Conservation (phyloP, 2,797 vertebrate species). For the Thamnophis elegans region DNA sequence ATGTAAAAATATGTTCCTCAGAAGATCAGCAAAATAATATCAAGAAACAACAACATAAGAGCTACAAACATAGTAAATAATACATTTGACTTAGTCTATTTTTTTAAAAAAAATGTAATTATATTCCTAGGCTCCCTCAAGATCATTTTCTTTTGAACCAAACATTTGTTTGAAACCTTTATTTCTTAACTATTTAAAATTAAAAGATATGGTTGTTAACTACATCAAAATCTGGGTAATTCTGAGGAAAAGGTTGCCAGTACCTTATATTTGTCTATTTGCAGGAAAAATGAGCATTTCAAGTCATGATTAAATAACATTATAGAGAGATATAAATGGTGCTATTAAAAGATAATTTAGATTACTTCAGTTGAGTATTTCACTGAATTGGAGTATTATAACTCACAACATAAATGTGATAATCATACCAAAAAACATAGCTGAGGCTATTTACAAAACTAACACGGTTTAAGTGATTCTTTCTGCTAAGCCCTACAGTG, state of each 20-base stretch:
- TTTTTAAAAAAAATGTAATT: neutral
- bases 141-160: neutral
- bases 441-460: neutral
- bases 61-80: neutral
- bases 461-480: neutral
- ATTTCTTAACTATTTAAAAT: neutral
- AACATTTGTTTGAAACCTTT: neutral
- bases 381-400: constrained; percentile 17
- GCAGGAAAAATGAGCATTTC: constrained; percentile 11
- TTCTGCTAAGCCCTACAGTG: neutral
- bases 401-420: constrained; percentile 11
- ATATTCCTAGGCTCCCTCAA: neutral
- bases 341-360: constrained; percentile 36
- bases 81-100: neutral
- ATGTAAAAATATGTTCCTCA: neutral
- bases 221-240: neutral
- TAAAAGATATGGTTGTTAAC: neutral
- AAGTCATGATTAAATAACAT: constrained; percentile 24
- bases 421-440: neutral
- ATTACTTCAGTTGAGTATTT: constrained; percentile 29
- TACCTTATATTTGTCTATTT: neutral
- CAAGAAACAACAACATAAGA: neutral
- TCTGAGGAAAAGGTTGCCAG: neutral
- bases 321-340: constrained; percentile 21
- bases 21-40: neutral